Conservation (phyloP, 2,113 vertebrate species). For the Albula goreensis region DNA sequence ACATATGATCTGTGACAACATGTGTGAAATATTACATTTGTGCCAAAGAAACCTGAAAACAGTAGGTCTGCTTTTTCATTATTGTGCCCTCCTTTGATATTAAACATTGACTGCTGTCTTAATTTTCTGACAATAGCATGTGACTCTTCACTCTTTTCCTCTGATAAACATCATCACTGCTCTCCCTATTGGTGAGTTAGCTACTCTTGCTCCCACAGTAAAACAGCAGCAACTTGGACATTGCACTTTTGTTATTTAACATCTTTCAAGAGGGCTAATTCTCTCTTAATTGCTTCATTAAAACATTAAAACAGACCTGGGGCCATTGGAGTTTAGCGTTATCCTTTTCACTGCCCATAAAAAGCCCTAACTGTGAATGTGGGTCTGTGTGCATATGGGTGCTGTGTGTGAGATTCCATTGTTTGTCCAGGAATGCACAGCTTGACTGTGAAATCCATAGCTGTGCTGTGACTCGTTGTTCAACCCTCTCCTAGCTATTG, state of each 20-base stretch:
- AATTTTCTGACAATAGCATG: not conserved
- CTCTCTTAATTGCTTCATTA: constrained; percentile 5
- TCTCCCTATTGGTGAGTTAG: not conserved
- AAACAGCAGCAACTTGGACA: not conserved
- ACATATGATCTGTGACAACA: no score
- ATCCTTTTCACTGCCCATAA: not conserved
- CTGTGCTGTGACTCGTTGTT: constrained; percentile 56
- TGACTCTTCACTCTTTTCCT: no score
- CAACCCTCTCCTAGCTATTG: not conserved
- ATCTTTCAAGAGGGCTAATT: not conserved
- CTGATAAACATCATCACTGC: not conserved
- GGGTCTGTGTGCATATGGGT: constrained; percentile 37
- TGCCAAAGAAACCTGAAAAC: no score
- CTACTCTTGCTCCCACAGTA: not conserved
- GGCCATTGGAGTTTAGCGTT: not conserved
- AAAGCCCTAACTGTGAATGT: not conserved
- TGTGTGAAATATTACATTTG: no score
- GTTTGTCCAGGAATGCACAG: constrained; percentile 63
- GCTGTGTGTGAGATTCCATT: constrained; percentile 60
- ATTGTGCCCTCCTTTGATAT: not conserved
- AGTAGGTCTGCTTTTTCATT: no score
- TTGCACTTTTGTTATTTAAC: not conserved
- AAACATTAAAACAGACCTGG: not conserved
- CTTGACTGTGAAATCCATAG: constrained; percentile 60
- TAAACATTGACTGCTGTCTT: not conserved